Evolutionary conservation across 2,113 vertebrate species (phyloP).

Genomic region (Ammodytes marinus): DNA sequence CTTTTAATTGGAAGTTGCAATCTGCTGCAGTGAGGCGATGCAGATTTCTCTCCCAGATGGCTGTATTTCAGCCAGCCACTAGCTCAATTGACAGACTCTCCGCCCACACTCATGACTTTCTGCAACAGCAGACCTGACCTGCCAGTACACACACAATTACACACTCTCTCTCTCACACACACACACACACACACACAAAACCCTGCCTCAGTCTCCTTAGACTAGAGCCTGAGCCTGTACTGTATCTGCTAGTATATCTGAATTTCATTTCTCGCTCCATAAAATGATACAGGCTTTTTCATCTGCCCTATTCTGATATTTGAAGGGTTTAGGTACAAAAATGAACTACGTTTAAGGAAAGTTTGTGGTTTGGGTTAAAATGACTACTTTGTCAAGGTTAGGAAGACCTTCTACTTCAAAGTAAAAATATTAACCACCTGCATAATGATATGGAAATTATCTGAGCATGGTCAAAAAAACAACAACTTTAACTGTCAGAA

Average conservation of each 20-base stretch:
- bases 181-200: neutral
- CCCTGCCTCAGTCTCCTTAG: neutral
- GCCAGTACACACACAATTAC: conserved; percentile 9
- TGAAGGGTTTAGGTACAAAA: neutral
- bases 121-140: conserved; percentile 44
- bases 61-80: conserved; percentile 31
- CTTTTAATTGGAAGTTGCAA: conserved; percentile 35
- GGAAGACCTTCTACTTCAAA: too few relatives aligned
- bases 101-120: conserved; percentile 48
- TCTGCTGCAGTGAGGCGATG: conserved; percentile 26
- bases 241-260: neutral
- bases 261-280: neutral
- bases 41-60: conserved; percentile 66
- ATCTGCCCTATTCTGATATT: neutral
- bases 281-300: neutral
- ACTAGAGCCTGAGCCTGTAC: neutral
- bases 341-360: too few relatives aligned
- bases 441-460: too few relatives aligned
- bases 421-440: too few relatives aligned
- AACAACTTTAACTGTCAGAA: too few relatives aligned
- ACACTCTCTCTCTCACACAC: neutral
- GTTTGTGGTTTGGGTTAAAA: too few relatives aligned
- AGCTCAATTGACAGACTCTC: conserved; percentile 57
- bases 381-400: too few relatives aligned
- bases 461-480: too few relatives aligned